These are phyloP conservation scores for Drosophila rufa DNA, from an alignment of 1,140 invertebrate genomes.

Conservation along the genomic window DNA sequence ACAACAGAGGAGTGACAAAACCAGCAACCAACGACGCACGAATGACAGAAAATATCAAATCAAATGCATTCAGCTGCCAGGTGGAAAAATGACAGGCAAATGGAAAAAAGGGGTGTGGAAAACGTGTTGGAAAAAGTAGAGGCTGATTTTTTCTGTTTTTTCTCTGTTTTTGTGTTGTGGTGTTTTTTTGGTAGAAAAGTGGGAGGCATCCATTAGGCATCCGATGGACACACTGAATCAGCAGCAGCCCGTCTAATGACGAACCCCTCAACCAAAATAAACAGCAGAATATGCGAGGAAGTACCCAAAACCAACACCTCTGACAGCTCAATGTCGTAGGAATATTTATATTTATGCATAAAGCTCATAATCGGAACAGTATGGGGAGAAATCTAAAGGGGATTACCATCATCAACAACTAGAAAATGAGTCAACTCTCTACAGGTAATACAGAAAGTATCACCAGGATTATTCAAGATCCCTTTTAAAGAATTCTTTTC, in stretches of 20 bases:
- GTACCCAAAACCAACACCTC: constrained; percentile 16
- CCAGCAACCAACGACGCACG: constrained; percentile 35
- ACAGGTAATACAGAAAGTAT: constrained; percentile 10
- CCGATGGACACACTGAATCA: constrained; percentile 27
- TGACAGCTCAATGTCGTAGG: constrained; percentile 65
- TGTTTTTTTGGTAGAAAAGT: background rate
- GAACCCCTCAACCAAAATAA: constrained; percentile 62
- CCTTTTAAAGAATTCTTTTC: background rate
- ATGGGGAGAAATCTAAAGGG: background rate
- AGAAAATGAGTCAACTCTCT: constrained; percentile 13
- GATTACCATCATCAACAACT: constrained; percentile 11
- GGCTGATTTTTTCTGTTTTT: background rate
- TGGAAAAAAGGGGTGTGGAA: constrained; percentile 8
- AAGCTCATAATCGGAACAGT: constrained; percentile 33
- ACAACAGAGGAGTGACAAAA: constrained; percentile 38
- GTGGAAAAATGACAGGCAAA: constrained; percentile 47
- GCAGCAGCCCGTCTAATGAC: constrained; percentile 40
- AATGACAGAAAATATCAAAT: constrained; percentile 66
- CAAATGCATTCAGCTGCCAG: constrained; percentile 71
- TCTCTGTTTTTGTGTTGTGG: no score
- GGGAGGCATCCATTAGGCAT: constrained; percentile 58
- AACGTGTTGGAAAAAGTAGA: constrained; percentile 14
- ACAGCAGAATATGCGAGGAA: constrained; percentile 33
- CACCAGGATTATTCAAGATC: background rate
- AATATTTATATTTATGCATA: background rate